Conservation (phyloP, 2,797 vertebrate genomes). For the Acrossocheilus wenchowensis region DNA sequence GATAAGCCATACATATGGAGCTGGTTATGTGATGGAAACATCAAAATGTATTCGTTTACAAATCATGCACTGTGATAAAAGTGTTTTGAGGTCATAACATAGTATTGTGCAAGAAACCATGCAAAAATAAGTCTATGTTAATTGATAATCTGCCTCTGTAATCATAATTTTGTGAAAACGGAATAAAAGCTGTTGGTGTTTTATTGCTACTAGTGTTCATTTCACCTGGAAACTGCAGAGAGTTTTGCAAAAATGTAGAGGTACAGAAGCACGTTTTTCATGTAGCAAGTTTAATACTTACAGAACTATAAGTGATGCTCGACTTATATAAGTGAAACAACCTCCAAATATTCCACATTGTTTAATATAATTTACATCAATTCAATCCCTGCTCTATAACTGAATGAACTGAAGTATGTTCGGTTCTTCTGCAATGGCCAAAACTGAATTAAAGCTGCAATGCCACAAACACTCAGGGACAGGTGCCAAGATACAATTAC, state of each 20-base stretch:
- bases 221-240: background rate
- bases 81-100: background rate
- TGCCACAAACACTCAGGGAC: constrained; percentile 42
- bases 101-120: background rate
- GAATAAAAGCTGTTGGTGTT: background rate
- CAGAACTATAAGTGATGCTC: background rate
- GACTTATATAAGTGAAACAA: background rate
- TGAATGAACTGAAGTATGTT: background rate
- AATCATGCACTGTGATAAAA: background rate
- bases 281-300: background rate
- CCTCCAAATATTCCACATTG: background rate
- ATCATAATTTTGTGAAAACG: background rate
- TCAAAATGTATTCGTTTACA: background rate
- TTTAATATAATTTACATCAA: background rate
- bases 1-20: background rate
- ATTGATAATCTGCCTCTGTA: background rate
- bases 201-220: background rate
- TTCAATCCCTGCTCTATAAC: background rate
- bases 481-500: constrained; percentile 53
- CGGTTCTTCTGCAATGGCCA: constrained; percentile 19
- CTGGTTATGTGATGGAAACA: background rate
- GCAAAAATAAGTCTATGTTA: background rate
- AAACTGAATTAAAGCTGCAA: constrained; percentile 48
- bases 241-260: background rate
- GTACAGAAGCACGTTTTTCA: background rate